Evolutionary conservation across 2,113 vertebrate species (phyloP), one percentile per base, ranked within the genome.

Genomic region (Piprites chloris): DNA sequence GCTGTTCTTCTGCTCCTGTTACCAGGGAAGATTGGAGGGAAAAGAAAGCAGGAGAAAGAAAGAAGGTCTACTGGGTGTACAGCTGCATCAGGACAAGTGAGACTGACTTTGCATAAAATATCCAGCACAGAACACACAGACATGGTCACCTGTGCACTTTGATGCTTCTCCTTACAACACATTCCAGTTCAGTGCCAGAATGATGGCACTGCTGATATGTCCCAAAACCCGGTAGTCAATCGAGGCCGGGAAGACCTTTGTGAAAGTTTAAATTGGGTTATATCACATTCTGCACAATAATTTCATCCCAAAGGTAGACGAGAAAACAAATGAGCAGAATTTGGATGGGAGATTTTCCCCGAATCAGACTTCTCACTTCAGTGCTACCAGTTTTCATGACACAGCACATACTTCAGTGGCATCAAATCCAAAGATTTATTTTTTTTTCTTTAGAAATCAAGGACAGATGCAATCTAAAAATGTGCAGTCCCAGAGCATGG

Each of bases 401-500:
- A 63, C 3, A 9, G 11, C 28, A 24, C 27, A 14, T 35, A 22
- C 32, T 39, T 71, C 39, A 80, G 33, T 3, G 37, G 50, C 41
- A 61, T 6, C 14, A 59, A 63, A 47, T 32, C 37, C 61, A 23
- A 67, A 35, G 23, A 14, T 13, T 9, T n/a, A n/a, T n/a, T 21
- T n/a, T 55, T 59, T 58, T 68, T 17, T 12, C 9, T 22, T 41
- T 73, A 46, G 37, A 90, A 66, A 41, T 52, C 24, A 52, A 33
- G 35, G 65, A 59, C 55, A 9, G 16, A 73, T 22, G 15, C 30
- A 65, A 42, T 23, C 12, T 11, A 9, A 87, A 53, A 44, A 46
- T n/a, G 35, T 3, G 12, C 27, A 30, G 46, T 28, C 30, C 49
- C 58, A 37, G n/a, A 5, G 0, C 24, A 17, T 0, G 20, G 30